Evolutionary conservation across 2,113 vertebrate genomes (phyloP), one percentile per base, ranked within the genome.

Genomic region (Muntiacus reevesi): DNA sequence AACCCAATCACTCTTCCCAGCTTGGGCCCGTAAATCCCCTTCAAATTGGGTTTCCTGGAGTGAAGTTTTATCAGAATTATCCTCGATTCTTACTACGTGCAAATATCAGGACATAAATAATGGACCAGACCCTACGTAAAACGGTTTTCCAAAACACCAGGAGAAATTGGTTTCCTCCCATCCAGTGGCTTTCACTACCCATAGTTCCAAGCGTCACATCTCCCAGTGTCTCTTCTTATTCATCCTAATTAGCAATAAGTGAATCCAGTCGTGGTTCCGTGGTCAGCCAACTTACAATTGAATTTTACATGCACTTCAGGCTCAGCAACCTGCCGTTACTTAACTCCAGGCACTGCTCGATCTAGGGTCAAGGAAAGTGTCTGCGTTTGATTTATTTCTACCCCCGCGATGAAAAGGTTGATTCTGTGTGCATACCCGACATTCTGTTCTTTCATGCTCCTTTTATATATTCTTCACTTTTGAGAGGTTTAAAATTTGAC

Each of bases 211-310:
- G 45, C 62, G 40, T 94, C 89, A 28, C 15, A 7, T 90, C 54
- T 54, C 67, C 17, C 40, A 2, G 3, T 43, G 87, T 94, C 85
- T 96, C 86, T 94, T 95, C 95, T 83, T 55, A 97, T 95, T 97
- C 83, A 45, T 25, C 85, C 17, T 97, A 96, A 96, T 97, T 91
- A 74, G 67, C 57, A 88, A 13, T 87, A 97, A 97, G 76, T 85
- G 88, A 93, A 95, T 94, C 90, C 94, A 97, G 95, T 81, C 40
- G 1, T 55, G 27, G 27, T 57, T 59, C 90, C 89, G 30, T 55
- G 78, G 43, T 67, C 81, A 89, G 95, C 57, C 76, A 87, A 60
- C 55, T 47, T 45, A 19, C 45, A 97, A 71, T 82, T 97, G 94
- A 43, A 88, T 97, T 97, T 97, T 85, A 52, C 62, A 50, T 91